Conservation (phyloP, 2,888 invertebrate species). For the Arge pagana region DNA sequence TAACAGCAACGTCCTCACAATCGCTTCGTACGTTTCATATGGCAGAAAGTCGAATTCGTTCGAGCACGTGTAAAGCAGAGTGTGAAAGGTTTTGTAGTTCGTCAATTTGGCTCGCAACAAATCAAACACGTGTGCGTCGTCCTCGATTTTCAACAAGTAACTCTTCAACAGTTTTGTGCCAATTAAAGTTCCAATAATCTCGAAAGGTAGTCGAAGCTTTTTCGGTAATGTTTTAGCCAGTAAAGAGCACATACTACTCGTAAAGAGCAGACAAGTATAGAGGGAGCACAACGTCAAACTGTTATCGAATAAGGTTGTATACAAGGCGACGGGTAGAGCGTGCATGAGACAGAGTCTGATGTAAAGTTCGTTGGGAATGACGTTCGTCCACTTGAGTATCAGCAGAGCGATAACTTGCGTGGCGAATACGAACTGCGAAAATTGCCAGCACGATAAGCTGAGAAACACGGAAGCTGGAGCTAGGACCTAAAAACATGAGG, state of each 20-base stretch:
- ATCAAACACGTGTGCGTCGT: constrained; percentile 74
- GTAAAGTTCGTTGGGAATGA: constrained; percentile 59
- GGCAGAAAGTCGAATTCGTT: constrained; percentile 77
- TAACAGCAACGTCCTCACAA: constrained; percentile 64
- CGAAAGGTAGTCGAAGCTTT: constrained; percentile 28
- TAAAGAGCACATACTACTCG: constrained; percentile 37
- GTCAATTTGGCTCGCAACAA: constrained; percentile 73
- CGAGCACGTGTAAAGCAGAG: constrained; percentile 77
- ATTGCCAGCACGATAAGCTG: constrained; percentile 74
- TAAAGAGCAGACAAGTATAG: constrained; percentile 59
- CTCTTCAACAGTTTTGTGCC: constrained; percentile 40
- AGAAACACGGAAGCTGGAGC: constrained; percentile 47
- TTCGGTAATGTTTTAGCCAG: constrained; percentile 26
- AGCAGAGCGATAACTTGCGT: constrained; percentile 78
- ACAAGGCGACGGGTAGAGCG: constrained; percentile 26
- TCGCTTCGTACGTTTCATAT: constrained; percentile 59
- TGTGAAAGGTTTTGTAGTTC: constrained; percentile 73
- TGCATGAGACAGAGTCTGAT: constrained; percentile 55
- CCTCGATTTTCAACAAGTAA: constrained; percentile 47
- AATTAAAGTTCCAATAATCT: constrained; percentile 41
- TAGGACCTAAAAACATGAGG: constrained; percentile 44
- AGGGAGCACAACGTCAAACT: constrained; percentile 61
- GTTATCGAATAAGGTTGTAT: constrained; percentile 52
- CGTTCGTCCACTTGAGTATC: constrained; percentile 67
- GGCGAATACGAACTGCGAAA: constrained; percentile 80